Conservation (phyloP, 1,140 invertebrate genomes). For the Drosophila punjabiensis region DNA sequence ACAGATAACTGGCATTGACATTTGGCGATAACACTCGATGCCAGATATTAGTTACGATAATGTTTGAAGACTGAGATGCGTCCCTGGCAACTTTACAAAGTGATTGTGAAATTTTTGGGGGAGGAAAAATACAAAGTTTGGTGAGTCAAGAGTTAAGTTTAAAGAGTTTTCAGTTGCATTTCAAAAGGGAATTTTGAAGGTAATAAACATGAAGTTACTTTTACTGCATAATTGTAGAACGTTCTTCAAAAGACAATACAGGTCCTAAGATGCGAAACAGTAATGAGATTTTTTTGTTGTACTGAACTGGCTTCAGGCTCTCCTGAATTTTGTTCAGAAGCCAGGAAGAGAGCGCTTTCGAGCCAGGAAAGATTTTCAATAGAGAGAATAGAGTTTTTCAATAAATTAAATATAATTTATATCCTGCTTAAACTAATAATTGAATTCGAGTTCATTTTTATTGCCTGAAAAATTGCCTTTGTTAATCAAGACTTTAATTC, state of each 20-base stretch:
- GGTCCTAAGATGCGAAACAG: too few relatives aligned
- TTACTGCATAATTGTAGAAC: too few relatives aligned
- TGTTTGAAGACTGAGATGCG: conserved; percentile 18
- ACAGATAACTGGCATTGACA: conserved; percentile 69
- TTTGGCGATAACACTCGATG: conserved; percentile 33
- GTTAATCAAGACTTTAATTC: background rate
- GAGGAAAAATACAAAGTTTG: background rate
- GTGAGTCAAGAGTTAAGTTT: background rate
- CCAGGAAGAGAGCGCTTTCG: too few relatives aligned
- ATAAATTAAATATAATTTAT: background rate
- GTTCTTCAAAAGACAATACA: too few relatives aligned
- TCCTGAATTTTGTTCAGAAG: too few relatives aligned
- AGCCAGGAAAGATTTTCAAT: too few relatives aligned
- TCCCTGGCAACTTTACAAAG: conserved; percentile 18
- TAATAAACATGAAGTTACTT: too few relatives aligned
- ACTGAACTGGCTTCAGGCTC: too few relatives aligned
- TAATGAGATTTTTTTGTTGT: too few relatives aligned
- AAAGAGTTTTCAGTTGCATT: background rate
- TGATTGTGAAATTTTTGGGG: conserved; percentile 23
- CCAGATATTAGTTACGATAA: conserved; percentile 46
- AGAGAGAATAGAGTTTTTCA: too few relatives aligned
- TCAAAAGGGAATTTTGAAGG: background rate
- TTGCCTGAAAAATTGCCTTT: background rate
- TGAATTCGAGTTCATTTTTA: background rate
- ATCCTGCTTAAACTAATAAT: background rate